Evolutionary conservation across 2,888 invertebrate species (phyloP).

Genomic region (Papilio demoleus): DNA sequence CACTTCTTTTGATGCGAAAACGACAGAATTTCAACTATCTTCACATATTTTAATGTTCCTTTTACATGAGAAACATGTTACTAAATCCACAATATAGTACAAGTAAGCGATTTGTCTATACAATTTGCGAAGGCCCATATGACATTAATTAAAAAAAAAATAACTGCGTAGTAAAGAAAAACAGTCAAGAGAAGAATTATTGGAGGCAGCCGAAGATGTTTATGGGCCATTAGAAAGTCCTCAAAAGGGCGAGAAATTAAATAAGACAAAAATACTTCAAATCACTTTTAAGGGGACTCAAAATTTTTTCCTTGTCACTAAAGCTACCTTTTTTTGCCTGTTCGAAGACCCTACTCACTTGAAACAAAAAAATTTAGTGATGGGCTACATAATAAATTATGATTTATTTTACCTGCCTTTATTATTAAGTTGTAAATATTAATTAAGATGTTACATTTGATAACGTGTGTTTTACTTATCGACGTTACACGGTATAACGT

Average conservation of each 20-base stretch:
- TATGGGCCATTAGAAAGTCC: constrained; percentile 66
- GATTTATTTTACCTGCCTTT: neutral
- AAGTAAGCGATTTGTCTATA: neutral
- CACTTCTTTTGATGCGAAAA: neutral
- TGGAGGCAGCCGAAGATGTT: constrained; percentile 60
- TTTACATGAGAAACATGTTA: neutral
- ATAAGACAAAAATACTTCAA: constrained; percentile 65
- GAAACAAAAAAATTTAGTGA: constrained; percentile 40
- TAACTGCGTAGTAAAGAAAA: no score
- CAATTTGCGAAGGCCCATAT: constrained; percentile 10
- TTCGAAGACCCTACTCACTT: constrained; percentile 75
- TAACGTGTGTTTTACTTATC: neutral
- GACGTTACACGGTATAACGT: no score
- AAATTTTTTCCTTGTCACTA: constrained; percentile 73
- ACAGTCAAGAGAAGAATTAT: constrained; percentile 68
- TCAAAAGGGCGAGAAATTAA: constrained; percentile 70
- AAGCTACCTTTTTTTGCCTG: constrained; percentile 68
- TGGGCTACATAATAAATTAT: neutral
- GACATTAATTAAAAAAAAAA: constrained; percentile 15
- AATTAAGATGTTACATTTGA: neutral
- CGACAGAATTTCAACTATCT: neutral
- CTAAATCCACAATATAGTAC: neutral
- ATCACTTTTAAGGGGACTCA: constrained; percentile 65
- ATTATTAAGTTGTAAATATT: constrained; percentile 11
- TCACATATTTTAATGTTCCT: neutral